These are phyloP conservation scores for Homarus gammarus DNA, from an alignment of 2,888 invertebrate species.

Conservation along the genomic window DNA sequence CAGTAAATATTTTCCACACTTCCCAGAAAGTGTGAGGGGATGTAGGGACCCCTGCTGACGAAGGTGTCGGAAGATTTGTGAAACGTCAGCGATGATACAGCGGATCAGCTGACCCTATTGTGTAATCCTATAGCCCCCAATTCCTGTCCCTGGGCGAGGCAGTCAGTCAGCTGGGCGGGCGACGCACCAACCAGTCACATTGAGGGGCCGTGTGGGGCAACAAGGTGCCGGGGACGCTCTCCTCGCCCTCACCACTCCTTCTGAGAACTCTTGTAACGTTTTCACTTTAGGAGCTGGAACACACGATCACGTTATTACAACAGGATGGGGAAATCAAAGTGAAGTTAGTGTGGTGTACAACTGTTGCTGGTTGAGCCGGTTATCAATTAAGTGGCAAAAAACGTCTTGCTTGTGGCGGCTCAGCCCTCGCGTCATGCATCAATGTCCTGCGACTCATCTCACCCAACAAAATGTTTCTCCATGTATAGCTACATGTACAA, in stretches of 20 bases:
- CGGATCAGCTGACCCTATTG: slow-evolving; percentile 46
- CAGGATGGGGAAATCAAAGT: neutral
- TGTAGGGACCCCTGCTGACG: neutral
- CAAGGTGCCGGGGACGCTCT: neutral
- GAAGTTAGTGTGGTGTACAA: neutral
- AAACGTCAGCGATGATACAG: slow-evolving; percentile 21
- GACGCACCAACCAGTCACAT: neutral
- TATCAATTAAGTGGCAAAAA: neutral
- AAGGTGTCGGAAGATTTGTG: neutral
- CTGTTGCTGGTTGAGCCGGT: neutral
- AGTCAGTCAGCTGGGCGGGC: slow-evolving; percentile 19
- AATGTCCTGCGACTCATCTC: neutral
- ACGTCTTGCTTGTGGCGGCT: neutral
- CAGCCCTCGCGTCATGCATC: neutral
- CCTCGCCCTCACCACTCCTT: neutral
- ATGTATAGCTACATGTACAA: neutral
- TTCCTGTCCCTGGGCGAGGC: slow-evolving; percentile 50
- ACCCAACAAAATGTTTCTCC: neutral
- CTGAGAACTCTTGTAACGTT: neutral
- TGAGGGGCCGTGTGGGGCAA: neutral
- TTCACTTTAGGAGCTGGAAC: neutral
- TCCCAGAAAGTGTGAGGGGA: too few relatives aligned
- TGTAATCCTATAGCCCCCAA: slow-evolving; percentile 54
- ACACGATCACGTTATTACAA: neutral
- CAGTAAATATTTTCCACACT: too few relatives aligned